Base-by-base conservation (phyloP, 1,140 invertebrate genomes). In the Coelopa frigida region DNA sequence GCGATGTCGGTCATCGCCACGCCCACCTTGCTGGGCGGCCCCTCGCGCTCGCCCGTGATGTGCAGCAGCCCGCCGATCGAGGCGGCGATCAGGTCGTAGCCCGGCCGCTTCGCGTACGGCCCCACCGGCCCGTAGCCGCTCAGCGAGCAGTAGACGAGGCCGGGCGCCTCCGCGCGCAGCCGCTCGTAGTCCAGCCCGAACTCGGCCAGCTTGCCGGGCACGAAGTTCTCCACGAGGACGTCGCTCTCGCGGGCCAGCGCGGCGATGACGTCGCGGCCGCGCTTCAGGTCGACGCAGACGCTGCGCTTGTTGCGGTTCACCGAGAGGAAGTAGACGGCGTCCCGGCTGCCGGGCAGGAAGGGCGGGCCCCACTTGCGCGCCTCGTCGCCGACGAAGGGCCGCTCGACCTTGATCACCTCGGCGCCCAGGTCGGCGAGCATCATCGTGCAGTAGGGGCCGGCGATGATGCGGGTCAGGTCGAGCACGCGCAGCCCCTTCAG, bases 271-370 rank as follows among this genome's bases (percentile, higher is more conserved):
- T 84, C 64, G 55, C 72, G 74, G 2, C 94, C 94, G 62, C 73
- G 72, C 61, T 91, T 92, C 2, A 98, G 69, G 70, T 98, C 81
- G 32, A 98, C 73, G 54, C 87, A 90, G 36, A 97, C 73, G 67
- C 93, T 97, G 67, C 92, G 90, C 70, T 99, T 99, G 68, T 97
- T 98, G 51, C 95, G 80, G 72, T 99, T 99, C 0, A 92, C 74
- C 23, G 83, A 77, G 5, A 89, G 59, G 70, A 93, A 98, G 61
- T 98, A 98, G 44, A 82, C 83, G 18, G 85, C 82, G 57, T 94
- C 83, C 15, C 73, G 67, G 18, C 80, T 82, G 10, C 78, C 78
- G 17, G 76, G 64, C 32, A 91, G 70, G 67, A 92, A 93, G 0
- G 95, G 95, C 4, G 94, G 94, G 0, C 90, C 91, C 92, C 94